phyloP scores from a whole-genome alignment of 2,888 invertebrate genomes.

The Dryobotodes eremita region DNA sequence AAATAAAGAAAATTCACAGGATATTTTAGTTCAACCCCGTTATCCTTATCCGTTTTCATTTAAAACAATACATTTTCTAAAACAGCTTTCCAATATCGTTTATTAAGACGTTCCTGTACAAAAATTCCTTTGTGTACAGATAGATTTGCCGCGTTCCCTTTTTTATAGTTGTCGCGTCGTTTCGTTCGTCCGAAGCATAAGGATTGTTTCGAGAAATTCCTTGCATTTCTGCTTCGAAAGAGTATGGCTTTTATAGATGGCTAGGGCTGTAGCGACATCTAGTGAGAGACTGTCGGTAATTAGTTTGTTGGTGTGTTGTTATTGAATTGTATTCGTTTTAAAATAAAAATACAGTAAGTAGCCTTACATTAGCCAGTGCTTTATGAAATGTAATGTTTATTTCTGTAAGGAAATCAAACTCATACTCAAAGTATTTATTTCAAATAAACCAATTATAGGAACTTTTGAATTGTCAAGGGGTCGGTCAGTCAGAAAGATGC shows the following conservation, averaged over 20 bases:
- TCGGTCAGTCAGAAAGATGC: no score
- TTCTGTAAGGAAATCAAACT: not conserved
- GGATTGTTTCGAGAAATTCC: slow-evolving; percentile 60
- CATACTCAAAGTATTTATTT: no score
- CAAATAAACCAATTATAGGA: no score
- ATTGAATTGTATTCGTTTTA: slow-evolving; percentile 2
- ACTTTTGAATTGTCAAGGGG: no score
- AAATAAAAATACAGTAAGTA: not conserved
- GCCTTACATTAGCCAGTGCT: not conserved
- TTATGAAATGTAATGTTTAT: not conserved
- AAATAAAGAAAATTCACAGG: not conserved
- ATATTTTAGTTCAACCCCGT: not conserved
- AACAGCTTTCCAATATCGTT: slow-evolving; percentile 56
- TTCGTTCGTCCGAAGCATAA: slow-evolving; percentile 36
- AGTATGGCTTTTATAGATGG: slow-evolving; percentile 52
- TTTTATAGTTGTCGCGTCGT: slow-evolving; percentile 56
- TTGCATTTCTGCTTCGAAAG: slow-evolving; percentile 56
- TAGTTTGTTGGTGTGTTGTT: slow-evolving; percentile 18
- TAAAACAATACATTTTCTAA: slow-evolving; percentile 49
- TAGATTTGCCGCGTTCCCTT: slow-evolving; percentile 48
- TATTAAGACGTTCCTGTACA: slow-evolving; percentile 61
- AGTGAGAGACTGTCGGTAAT: slow-evolving; percentile 27
- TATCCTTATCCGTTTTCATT: not conserved
- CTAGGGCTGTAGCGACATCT: slow-evolving; percentile 34
- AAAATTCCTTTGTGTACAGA: slow-evolving; percentile 61